Conservation (phyloP, 2,888 invertebrate genomes). For the Parelbella ahira region DNA sequence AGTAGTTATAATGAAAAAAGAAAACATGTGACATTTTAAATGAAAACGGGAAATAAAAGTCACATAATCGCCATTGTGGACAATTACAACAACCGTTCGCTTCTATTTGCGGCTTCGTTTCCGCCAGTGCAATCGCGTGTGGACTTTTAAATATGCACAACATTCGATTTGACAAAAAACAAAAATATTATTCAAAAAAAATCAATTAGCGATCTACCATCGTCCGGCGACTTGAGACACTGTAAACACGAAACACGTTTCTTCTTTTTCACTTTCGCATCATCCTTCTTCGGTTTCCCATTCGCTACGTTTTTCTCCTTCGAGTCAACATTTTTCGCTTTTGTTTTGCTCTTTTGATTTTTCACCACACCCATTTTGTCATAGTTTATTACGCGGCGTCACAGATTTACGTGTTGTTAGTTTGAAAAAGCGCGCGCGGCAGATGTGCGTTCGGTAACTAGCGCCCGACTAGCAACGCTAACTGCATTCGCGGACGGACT, state of each 20-base stretch:
- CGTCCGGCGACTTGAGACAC: conserved; percentile 72
- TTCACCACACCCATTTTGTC: conserved; percentile 72
- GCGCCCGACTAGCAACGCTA: conserved; percentile 72
- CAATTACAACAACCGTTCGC: conserved; percentile 30
- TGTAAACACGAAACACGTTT: conserved; percentile 75
- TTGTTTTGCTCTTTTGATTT: conserved; percentile 60
- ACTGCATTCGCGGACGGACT: conserved; percentile 70
- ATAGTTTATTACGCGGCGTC: too few species aligned
- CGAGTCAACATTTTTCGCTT: conserved; percentile 40
- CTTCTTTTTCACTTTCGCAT: conserved; percentile 74
- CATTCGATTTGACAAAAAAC: too few species aligned
- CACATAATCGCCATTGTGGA: conserved; percentile 25
- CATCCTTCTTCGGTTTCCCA: conserved; percentile 59
- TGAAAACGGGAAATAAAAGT: conserved; percentile 30
- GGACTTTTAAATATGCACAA: conserved; percentile 19
- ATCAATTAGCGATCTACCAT: conserved; percentile 67
- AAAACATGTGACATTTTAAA: conserved; percentile 18
- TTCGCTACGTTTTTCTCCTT: conserved; percentile 45
- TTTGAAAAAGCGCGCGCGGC: conserved; percentile 42
- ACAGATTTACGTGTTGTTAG: conserved; percentile 24
- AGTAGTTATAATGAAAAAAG: neutral
- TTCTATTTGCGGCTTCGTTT: conserved; percentile 24
- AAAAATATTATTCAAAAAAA: too few species aligned
- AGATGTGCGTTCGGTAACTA: conserved; percentile 74
- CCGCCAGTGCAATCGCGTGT: conserved; percentile 18